Conservation (phyloP, 2,113 vertebrate species). For the Lampris megalopsis region DNA sequence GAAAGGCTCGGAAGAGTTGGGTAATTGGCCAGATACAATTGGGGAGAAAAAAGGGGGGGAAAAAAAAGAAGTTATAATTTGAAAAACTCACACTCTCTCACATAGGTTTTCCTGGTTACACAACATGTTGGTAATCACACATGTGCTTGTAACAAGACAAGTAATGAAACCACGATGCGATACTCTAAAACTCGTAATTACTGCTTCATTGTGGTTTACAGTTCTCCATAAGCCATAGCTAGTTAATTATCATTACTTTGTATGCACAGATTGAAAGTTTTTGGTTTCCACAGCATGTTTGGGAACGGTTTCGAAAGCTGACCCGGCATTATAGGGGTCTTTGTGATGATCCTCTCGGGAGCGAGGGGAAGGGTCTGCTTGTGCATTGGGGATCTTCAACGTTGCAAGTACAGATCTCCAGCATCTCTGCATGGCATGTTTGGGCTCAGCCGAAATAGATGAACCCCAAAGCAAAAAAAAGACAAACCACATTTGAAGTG, state of each 20-base stretch:
- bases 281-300: not conserved
- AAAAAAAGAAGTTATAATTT: no score
- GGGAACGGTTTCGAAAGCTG: not conserved
- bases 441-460: not conserved
- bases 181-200: no score
- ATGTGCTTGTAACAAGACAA: not conserved
- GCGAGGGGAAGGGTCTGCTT: slow-evolving; percentile 53
- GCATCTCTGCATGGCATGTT: not conserved
- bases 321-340: not conserved
- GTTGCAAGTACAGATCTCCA: not conserved
- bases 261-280: not conserved
- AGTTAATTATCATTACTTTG: not conserved
- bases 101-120: not conserved
- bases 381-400: slow-evolving; percentile 42
- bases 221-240: not conserved
- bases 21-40: no score
- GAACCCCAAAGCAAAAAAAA: not conserved
- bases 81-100: no score
- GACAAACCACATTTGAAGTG: not conserved
- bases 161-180: not conserved
- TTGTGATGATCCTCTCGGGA: slow-evolving; percentile 18
- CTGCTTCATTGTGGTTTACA: not conserved
- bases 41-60: no score
- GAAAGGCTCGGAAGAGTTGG: no score
- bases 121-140: not conserved